Conservation (phyloP, 2,113 vertebrate genomes). For the Genyomyrus donnyi region DNA sequence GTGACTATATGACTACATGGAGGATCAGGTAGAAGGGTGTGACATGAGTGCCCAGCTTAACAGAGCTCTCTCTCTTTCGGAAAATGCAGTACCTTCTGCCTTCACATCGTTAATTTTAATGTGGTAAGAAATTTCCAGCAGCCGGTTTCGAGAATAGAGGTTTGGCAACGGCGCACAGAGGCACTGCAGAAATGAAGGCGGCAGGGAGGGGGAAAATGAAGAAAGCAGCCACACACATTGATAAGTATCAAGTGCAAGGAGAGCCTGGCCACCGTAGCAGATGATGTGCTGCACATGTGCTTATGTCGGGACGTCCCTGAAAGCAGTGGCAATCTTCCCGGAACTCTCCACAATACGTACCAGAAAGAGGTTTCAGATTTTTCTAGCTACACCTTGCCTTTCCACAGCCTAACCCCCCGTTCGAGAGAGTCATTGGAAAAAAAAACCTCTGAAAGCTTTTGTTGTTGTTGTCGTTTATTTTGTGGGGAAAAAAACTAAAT, state of each 20-base stretch:
- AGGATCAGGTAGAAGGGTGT: neutral
- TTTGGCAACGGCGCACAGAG: constrained; percentile 28
- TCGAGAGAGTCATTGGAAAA: neutral
- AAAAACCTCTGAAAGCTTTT: neutral
- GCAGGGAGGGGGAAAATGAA: neutral
- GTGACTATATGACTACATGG: neutral
- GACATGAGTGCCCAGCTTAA: neutral
- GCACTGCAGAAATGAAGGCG: neutral
- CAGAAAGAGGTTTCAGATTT: neutral
- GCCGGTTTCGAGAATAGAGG: constrained; percentile 21
- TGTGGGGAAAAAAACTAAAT: neutral
- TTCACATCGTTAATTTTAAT: constrained; percentile 9
- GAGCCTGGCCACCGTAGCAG: neutral
- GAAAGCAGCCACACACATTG: neutral
- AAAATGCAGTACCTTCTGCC: constrained; percentile 43
- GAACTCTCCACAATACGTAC: neutral
- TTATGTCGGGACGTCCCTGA: neutral
- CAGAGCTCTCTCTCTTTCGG: neutral
- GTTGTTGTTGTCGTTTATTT: neutral
- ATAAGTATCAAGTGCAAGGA: neutral
- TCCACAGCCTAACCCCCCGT: neutral
- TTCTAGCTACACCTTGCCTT: neutral
- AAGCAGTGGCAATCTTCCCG: neutral
- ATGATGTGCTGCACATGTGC: neutral
- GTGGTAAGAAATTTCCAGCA: neutral